These are phyloP conservation scores for Plebejus anna DNA, from an alignment of 2,888 invertebrate species.

Conservation along the genomic window DNA sequence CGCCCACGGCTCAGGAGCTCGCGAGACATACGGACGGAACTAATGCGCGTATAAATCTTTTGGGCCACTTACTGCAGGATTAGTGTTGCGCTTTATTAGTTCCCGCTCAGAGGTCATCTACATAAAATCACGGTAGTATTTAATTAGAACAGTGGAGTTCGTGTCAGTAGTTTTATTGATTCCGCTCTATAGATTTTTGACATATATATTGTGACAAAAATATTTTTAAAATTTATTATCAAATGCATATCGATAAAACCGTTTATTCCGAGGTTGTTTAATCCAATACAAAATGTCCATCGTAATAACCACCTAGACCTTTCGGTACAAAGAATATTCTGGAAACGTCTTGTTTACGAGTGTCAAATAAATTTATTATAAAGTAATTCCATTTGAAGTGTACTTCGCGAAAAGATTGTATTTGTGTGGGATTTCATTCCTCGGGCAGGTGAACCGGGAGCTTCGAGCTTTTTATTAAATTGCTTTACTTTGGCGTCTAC, in stretches of 20 bases:
- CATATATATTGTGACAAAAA: no score
- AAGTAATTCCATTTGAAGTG: constrained; percentile 12
- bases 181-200: background rate
- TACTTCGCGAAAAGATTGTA: constrained; percentile 8
- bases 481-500: constrained; percentile 42
- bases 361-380: background rate
- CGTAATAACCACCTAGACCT: background rate
- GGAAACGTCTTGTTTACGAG: background rate
- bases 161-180: background rate
- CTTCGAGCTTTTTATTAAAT: constrained; percentile 59
- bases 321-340: background rate
- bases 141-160: background rate
- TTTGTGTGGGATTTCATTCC: constrained; percentile 18
- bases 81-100: background rate
- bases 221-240: background rate
- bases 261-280: background rate
- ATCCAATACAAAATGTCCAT: background rate
- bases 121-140: background rate
- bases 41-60: constrained; percentile 40
- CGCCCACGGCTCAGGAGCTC: constrained; percentile 44
- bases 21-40: constrained; percentile 41
- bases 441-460: constrained; percentile 33
- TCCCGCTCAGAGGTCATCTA: background rate
- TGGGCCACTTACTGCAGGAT: background rate
- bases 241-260: background rate